Evolutionary conservation across 2,888 invertebrate genomes (phyloP), one percentile per base, ranked within the genome.

Genomic region (Scaptomyza cyrtandrae): DNA sequence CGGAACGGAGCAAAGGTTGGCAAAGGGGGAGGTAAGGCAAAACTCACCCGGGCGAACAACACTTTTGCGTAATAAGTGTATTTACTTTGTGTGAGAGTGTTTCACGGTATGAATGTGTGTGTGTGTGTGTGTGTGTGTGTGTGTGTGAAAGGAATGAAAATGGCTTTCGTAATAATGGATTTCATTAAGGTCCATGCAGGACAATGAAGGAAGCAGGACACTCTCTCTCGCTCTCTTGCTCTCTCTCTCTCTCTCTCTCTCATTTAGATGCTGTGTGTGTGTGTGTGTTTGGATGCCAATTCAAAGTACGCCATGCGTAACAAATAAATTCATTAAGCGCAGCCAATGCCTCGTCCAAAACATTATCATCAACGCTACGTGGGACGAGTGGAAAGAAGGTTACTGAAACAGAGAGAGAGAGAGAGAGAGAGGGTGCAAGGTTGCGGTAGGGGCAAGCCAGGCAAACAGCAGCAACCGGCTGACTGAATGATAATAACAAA

Each of bases 261-360:
- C 48, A 24, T 54, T 24, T 48, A 53, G 68, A 65, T 70, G 80
- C 80, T 72, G 75, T 57, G 24, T 19, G 39, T 70, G 80, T 55
- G 48, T 68, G 80, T 55, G 48, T 56, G 33, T 64, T 60, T 75
- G 75, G 58, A 74, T 71, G 88, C 74, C 89, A 88, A 89, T 86
- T 86, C 89, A 89, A 89, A 89, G 48, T 80, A 86, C 75, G 80
- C 89, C 89, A 86, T 88, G 89, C 86, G 86, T 83, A 86, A 88
- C 86, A 88, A 89, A 86, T 86, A 86, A 86, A 86, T 86, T 89
- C 86, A 86, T 86, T 86, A 89, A 86, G 86, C 86, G 89, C 88
- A 88, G 89, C 83, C 89, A 84, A 85, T 85, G 86, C 77, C 69
- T 71, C 66, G 75, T 72, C 78, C 75, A 75, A 85, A 81, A 77